Evolutionary conservation across 2,113 vertebrate species (phyloP).

Genomic region (Burhinus bistriatus): DNA sequence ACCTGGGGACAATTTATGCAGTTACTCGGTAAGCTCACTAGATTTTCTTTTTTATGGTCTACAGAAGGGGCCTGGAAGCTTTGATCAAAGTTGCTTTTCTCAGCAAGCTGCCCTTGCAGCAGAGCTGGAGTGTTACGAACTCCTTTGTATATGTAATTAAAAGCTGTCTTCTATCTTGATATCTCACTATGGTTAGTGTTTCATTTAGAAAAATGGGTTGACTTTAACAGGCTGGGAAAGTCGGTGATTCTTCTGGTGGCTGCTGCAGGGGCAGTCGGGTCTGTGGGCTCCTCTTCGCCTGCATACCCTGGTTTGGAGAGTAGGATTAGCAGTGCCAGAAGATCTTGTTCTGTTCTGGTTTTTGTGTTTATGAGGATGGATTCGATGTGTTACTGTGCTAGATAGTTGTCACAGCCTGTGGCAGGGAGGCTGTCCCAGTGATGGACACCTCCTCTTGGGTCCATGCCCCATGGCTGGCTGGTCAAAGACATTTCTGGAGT

Average conservation of each 20-base stretch:
- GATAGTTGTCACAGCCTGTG: neutral
- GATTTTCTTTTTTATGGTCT: neutral
- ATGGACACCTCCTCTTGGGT: neutral
- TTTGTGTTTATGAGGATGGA: neutral
- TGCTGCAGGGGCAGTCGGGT: neutral
- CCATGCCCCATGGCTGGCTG: fast-evolving
- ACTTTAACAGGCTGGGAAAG: neutral
- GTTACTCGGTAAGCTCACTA: neutral
- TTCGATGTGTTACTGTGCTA: neutral
- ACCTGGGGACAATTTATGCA: neutral
- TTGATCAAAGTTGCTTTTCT: slow-evolving; percentile 25
- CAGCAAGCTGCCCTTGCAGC: slow-evolving; percentile 20
- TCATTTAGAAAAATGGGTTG: neutral
- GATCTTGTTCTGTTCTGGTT: neutral
- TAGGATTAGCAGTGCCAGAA: neutral
- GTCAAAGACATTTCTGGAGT: neutral
- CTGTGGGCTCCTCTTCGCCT: neutral
- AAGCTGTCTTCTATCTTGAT: neutral
- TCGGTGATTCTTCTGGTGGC: neutral
- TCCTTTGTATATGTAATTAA: slow-evolving; percentile 33
- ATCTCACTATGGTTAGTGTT: neutral
- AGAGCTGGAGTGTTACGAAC: neutral
- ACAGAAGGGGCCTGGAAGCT: neutral
- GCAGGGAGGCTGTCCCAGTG: neutral
- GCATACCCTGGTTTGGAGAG: neutral